Evolutionary conservation across 2,888 invertebrate genomes (phyloP), one percentile per base, ranked within the genome.

Genomic region (Cepaea hortensis): DNA sequence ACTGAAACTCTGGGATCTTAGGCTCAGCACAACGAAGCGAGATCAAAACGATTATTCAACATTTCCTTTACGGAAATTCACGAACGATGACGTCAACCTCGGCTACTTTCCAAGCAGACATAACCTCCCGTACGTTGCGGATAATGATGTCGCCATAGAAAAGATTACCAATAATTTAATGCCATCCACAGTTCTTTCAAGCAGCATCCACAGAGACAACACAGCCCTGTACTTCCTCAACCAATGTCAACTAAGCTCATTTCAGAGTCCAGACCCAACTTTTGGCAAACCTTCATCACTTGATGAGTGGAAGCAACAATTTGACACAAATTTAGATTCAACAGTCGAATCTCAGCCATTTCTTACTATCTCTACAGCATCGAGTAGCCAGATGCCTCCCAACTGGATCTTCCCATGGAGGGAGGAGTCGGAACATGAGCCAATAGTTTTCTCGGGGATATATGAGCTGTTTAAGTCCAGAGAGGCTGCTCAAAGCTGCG

Each of bases 21-120:
- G 77, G 23, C 76, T 82, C 11, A 76, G 82, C 48, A 55, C 68
- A 7, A 35, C 77, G 18, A 86, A 86, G 70, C 23, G 68, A 11
- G 86, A 86, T 62, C 81, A 82, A 46, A 86, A 86, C 50, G 65
- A 82, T 18, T 86, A 86, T 62, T 86, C 86, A 15, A 86, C 86
- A 6, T 86, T 82, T 62, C 86, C 86, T 20, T 65, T 77, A n/a
- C 73, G 86, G n/a, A 65, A 61, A 75, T 61, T 68, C 18, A 68
- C 35, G 18, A n/a, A 18, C 23, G 86, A 82, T 62, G 82, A 82
- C 15, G 20, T 23, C 35, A 65, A 61, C 18, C 50, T 82, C 2
- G 82, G 86, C 0, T 13, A 68, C 23, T 68, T 83, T 20, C n/a
- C 23, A 6, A 65, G 77, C 1, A 62, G n/a, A 0, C 55, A 61